phyloP scores from a whole-genome alignment of 2,113 vertebrate genomes.

The Tachysurus fulvidraco region DNA sequence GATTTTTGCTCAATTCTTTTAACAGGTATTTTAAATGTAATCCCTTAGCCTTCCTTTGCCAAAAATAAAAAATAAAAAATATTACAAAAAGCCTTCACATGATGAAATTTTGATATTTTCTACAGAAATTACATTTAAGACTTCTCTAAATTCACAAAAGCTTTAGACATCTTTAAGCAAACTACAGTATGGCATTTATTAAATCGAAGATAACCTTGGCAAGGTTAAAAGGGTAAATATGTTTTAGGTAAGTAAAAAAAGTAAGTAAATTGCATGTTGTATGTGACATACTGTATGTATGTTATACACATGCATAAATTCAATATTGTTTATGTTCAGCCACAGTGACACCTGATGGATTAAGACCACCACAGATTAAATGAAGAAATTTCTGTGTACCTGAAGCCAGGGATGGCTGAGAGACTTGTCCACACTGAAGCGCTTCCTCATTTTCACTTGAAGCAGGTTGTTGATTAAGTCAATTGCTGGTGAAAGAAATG shows the following conservation, averaged over 20 bases:
- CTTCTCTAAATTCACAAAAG: neutral
- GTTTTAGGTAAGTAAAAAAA: too few species aligned
- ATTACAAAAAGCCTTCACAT: neutral
- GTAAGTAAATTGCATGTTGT: neutral
- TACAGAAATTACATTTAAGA: neutral
- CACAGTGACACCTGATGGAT: neutral
- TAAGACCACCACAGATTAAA: neutral
- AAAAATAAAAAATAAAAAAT: neutral
- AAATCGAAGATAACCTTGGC: neutral
- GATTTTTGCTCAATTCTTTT: neutral
- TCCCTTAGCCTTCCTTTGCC: neutral
- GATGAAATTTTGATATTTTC: neutral
- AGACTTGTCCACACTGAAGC: slow-evolving; percentile 97
- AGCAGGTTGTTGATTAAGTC: slow-evolving; percentile 98
- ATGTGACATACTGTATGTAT: neutral
- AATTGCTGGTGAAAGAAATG: slow-evolving; percentile 77
- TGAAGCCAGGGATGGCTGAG: slow-evolving; percentile 98
- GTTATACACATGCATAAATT: neutral
- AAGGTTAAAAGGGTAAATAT: neutral
- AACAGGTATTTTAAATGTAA: neutral
- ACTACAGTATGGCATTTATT: neutral
- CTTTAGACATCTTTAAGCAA: neutral
- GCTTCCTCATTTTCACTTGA: slow-evolving; percentile 98
- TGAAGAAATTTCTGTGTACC: slow-evolving; percentile 67
- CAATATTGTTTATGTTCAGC: neutral